Evolutionary conservation across 2,888 invertebrate species (phyloP), one percentile per base, ranked within the genome.

Genomic region (Caenorhabditis zanzibari): DNA sequence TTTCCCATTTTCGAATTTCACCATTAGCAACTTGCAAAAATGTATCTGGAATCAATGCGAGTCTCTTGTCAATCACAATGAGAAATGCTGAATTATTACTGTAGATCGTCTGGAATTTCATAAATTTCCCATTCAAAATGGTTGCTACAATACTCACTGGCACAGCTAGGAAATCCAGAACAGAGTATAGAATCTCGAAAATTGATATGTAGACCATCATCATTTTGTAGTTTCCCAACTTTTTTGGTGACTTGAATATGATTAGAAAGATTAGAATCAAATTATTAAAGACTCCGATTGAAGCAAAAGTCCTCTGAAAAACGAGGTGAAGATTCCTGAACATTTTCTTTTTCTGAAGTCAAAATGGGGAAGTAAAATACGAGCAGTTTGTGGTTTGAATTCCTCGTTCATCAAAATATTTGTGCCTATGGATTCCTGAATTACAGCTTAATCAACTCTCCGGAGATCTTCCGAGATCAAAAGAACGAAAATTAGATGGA

Each of bases 161-260:
- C 1, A 49, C 58, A 4, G 66, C 47, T 26, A 66, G 7, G 19
- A 73, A 73, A 49, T 73, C 73, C 24, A 73, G 12, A 32, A 66
- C n/a, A 2, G 75, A 66, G 14, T 75, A 75, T 14, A 49, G 19
- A 10, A 75, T 28, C 32, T 75, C 75, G 35, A 75, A 75, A 22
- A 66, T 9, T 2, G 75, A 32, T 49, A 75, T 75, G 24, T 75
- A 75, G 5, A 22, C 4, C 75, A 75, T 75, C 12, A 75, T 38
- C 24, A 49, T 66, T 24, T 66, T 75, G 26, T 75, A 75, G n/a
- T 54, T 5, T 22, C 75, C 75, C 2, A 75, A 14, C 14, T 66
- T 41, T 66, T 66, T 75, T 32, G 75, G 75, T 44, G 75, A 66
- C 19, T 75, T 75, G 35, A 59, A 75, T 35, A 75, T 24, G n/a